Percentiles rank a stretch among this genome's conserved stretches.
Evolutionary conservation across 2,888 invertebrate species (phyloP).

Genomic region (Elysia crispata): DNA sequence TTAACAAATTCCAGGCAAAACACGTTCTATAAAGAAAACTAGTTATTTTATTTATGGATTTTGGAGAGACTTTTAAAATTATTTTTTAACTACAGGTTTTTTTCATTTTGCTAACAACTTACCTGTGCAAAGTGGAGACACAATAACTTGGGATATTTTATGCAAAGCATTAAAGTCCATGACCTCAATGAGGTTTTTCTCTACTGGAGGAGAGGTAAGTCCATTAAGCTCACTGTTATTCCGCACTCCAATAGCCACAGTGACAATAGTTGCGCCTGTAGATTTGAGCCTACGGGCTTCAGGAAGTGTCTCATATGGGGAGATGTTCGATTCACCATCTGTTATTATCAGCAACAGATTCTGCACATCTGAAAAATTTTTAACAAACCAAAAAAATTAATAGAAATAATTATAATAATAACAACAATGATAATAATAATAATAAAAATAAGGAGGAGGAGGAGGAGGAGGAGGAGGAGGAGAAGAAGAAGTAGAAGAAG

Average conservation of each 20-base stretch:
- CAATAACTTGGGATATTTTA: conserved; percentile 62
- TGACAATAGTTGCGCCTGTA: conserved; percentile 65
- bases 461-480: too few species aligned
- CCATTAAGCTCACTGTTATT: conserved; percentile 66
- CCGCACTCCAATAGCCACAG: conserved; percentile 67
- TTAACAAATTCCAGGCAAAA: too few species aligned
- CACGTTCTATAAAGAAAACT: too few species aligned
- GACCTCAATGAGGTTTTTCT: conserved; percentile 67
- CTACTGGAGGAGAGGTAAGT: conserved; percentile 68
- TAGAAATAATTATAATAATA: too few species aligned
- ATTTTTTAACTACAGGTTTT: too few species aligned
- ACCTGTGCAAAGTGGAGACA: conserved; percentile 72
- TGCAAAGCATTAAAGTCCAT: conserved; percentile 67
- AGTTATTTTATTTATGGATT: too few species aligned
- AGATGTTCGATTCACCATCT: conserved; percentile 73
- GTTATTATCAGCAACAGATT: conserved; percentile 69
- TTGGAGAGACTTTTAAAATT: too few species aligned
- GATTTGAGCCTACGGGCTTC: conserved; percentile 67
- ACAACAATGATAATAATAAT: not conserved
- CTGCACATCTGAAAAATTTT: conserved; percentile 59
- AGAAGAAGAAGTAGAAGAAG: not conserved
- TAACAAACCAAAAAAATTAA: not conserved
- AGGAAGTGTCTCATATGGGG: conserved; percentile 67
- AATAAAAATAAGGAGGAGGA: too few species aligned
- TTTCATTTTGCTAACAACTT: too few species aligned